These are phyloP conservation scores for Megaceryle maxima DNA, from an alignment of 2,113 vertebrate genomes.

Conservation along the genomic window DNA sequence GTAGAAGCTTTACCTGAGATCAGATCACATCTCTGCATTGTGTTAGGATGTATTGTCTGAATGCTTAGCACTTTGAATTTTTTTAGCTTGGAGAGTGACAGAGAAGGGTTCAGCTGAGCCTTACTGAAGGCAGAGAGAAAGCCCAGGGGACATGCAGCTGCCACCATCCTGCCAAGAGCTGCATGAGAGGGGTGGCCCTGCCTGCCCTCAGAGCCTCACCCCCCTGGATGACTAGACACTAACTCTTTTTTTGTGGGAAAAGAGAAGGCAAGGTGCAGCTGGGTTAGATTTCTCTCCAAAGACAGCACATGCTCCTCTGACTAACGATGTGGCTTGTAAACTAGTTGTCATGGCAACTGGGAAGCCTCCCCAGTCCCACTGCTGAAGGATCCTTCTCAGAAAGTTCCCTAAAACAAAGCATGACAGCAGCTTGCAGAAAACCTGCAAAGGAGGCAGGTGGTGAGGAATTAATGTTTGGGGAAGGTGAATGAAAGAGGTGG, in stretches of 20 bases:
- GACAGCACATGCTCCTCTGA: not conserved
- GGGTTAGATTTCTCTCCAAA: not conserved
- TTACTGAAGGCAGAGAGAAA: not conserved
- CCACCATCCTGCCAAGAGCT: not conserved
- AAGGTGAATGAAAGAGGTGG: not conserved
- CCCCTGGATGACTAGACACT: not conserved
- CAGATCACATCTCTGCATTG: not conserved
- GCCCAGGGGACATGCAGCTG: fast-evolving
- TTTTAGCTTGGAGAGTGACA: not conserved
- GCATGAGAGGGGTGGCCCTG: not conserved
- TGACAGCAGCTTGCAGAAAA: not conserved
- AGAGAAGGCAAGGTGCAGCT: not conserved
- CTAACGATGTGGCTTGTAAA: not conserved
- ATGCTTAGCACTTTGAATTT: not conserved
- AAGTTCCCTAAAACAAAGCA: not conserved
- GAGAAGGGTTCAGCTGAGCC: not conserved
- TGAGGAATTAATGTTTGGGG: not conserved
- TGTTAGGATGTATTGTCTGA: not conserved
- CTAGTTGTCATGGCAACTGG: not conserved
- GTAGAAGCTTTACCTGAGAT: not conserved
- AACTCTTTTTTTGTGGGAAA: not conserved
- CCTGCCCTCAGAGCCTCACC: not conserved
- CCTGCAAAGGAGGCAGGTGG: not conserved
- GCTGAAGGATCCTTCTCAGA: not conserved
- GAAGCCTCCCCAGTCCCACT: not conserved